Evolutionary conservation across 2,113 vertebrate species (phyloP).

Genomic region (Saimiri boliviensis): DNA sequence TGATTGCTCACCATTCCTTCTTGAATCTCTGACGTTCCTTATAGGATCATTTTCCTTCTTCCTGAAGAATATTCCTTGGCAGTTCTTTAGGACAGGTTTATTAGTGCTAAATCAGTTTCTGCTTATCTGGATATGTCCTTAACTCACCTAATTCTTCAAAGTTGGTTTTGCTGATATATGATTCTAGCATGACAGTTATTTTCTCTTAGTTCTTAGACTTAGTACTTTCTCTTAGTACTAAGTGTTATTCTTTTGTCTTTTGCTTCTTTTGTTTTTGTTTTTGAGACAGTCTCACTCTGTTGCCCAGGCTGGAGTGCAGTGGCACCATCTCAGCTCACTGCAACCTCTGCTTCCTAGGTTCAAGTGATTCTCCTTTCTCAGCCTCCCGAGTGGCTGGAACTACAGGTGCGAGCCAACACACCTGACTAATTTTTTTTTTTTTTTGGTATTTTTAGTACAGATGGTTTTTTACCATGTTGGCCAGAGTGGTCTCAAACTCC

Average conservation of each 20-base stretch:
- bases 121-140: neutral
- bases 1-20: neutral
- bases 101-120: constrained; percentile 15
- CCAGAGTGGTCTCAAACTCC: neutral
- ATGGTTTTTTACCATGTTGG: neutral
- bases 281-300: too few species aligned
- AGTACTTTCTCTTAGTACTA: too few species aligned
- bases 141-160: constrained; percentile 9
- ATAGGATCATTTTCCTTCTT: constrained; percentile 2
- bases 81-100: neutral
- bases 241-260: neutral
- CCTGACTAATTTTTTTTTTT: neutral
- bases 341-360: neutral
- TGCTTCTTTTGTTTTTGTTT: too few species aligned
- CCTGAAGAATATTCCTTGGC: neutral
- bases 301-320: neutral
- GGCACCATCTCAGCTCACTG: neutral
- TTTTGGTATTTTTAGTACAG: neutral
- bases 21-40: neutral
- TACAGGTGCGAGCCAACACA: accelerated
- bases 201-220: neutral
- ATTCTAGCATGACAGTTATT: neutral
- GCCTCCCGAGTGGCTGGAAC: neutral
- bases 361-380: neutral
- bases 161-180: constrained; percentile 20